Base-by-base conservation (phyloP, 2,113 vertebrate genomes). In the Catharus fuscescens region DNA sequence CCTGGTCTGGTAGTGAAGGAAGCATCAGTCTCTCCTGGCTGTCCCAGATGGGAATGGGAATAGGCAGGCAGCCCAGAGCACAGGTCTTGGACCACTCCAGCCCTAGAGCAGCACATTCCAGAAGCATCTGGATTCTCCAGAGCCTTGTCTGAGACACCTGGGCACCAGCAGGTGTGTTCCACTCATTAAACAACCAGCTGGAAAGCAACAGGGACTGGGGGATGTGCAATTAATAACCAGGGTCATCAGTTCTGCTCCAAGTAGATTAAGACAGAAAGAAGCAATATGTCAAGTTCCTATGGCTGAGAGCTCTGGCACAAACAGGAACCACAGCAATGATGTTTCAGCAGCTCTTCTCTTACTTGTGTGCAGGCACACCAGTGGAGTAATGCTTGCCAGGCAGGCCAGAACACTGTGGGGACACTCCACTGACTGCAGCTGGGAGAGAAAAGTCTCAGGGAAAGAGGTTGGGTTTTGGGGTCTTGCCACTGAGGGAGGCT, bases 91-190 rank as follows among this genome's bases (percentile, higher is more conserved):
- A 0, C 18, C 0, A 0, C 50, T 80, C 34, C 79, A 80, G 64
- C 45, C 31, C 50, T 0, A 0, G 40, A 24, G 70, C 1, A 2
- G 74, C 5, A 1, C 0, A 1, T 38, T 77, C 0, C 0, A 45
- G 87, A 90, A 69, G 57, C 62, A 45, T 45, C 85, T 88, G 85
- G 88, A 32, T 48, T 26, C 6, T 4, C 9, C 61, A 71, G 78
- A 48, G 54, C 36, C 60, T 78, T 57, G 26, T 53, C 57, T 67
- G 20, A 61, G n/a, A 78, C 57, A 88, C 67, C 66, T 70, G 84
- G 84, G 45, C 84, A 76, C 16, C 34, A 85, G 66, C 78, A 92
- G 78, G 62, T 47, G 53, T 25, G 42, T 69, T 79, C 91, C 45
- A 50, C 59, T 88, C 81, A 64, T 85, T 94, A 90, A 70, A 45